Conservation (phyloP, 2,888 invertebrate species). For the Esperia sulphurella region DNA sequence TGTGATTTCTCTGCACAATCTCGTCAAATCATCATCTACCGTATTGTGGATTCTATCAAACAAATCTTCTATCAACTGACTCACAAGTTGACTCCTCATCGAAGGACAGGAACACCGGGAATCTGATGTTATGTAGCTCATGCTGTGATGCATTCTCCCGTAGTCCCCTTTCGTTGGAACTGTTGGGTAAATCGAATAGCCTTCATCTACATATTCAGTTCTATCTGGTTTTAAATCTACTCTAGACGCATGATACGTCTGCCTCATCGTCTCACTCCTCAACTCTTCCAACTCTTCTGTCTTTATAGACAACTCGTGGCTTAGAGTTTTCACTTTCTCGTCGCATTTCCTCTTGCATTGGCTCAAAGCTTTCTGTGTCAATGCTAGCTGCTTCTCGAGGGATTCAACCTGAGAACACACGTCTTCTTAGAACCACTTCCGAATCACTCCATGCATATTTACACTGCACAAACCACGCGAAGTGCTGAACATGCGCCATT, state of each 20-base stretch:
- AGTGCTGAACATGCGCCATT: slow-evolving; percentile 48
- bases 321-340: slow-evolving; percentile 77
- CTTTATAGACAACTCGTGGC: slow-evolving; percentile 79
- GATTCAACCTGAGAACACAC: slow-evolving; percentile 79
- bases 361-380: slow-evolving; percentile 76
- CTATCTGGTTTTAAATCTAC: slow-evolving; percentile 67
- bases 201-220: slow-evolving; percentile 70
- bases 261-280: slow-evolving; percentile 64
- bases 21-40: slow-evolving; percentile 61
- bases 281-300: slow-evolving; percentile 73
- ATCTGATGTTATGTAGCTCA: slow-evolving; percentile 67
- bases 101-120: slow-evolving; percentile 67
- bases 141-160: slow-evolving; percentile 70
- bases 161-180: slow-evolving; percentile 72
- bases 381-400: slow-evolving; percentile 77
- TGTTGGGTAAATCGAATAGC: slow-evolving; percentile 68
- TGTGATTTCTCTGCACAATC: slow-evolving; percentile 58
- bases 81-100: slow-evolving; percentile 68
- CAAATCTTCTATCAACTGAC: slow-evolving; percentile 68
- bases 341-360: slow-evolving; percentile 75
- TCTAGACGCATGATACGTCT: slow-evolving; percentile 64
- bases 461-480: slow-evolving; percentile 39
- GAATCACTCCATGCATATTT: slow-evolving; percentile 57
- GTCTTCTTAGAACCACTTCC: slow-evolving; percentile 55
- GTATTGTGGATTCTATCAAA: slow-evolving; percentile 68